Base-by-base conservation (phyloP, 2,888 invertebrate species). In the Alsophila aescularia region DNA sequence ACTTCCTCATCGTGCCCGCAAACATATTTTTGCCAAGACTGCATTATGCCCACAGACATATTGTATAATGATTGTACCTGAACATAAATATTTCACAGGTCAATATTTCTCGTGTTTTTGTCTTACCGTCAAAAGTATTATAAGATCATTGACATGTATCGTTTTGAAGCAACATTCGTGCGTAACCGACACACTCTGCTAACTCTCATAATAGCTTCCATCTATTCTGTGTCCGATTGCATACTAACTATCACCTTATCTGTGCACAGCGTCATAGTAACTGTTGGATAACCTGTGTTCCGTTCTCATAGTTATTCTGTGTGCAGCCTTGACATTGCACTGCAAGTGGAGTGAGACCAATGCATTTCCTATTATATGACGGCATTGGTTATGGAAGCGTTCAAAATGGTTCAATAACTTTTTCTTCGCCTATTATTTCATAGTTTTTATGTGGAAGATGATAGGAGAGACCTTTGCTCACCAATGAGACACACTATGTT, bases 251-350 rank as follows among this genome's bases (percentile, higher is more conserved):
- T 9, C 15, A 7, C 10, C 10, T 31, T 41, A 40, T 34, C 37
- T 24, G 27, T 45, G 42, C 31, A 15, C 8, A 21, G 2, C 6
- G 14, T 39, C 43, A 39, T 44, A 40, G 16, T 18, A 27, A 45
- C 16, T 52, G 34, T 3, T 24, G 27, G 0, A 2, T 52, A 48
- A 21, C 42, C 51, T 42, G 27, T 29, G 39, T 10, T 21, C 14
- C 5, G 24, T 14, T 49, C 15, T 40, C 31, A 34, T 31, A 50
- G 34, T 21, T 42, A 37, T 43, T 49, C 44, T 41, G 44, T 55
- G 42, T 47, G 24, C 31, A 50, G 39, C 63, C 63, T 63, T 63
- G 63, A 63, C 63, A 61, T 57, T 64, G 64, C 55, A 43, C 13
- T 10, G 37, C 41, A 56, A 56, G 36, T 56, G 36, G 42, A 43